A percentile compares a stretch with the other conserved stretches of the same genome.
These are phyloP conservation scores for Lasioglossum figueresi DNA, from an alignment of 2,888 invertebrate species.

Conservation along the genomic window DNA sequence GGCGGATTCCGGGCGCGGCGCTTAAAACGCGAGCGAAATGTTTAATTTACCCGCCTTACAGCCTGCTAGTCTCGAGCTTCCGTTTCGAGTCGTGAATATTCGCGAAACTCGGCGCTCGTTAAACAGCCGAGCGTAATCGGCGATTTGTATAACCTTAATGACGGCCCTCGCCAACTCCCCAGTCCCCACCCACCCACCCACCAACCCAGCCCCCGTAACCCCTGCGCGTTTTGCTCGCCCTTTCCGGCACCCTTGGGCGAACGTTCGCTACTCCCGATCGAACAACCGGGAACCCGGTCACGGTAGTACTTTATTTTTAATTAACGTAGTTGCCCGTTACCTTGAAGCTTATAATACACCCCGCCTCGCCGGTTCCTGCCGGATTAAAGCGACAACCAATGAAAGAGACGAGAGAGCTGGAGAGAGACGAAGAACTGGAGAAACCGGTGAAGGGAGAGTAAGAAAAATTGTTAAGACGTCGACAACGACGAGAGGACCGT, in stretches of 20 bases:
- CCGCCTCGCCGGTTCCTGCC: slow-evolving; percentile 19
- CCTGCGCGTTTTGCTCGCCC: not conserved
- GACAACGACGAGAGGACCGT: slow-evolving; percentile 43
- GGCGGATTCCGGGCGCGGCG: slow-evolving; percentile 58
- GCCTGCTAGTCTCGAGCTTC: slow-evolving; percentile 60
- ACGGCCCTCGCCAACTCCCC: slow-evolving; percentile 53
- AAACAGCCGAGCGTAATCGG: slow-evolving; percentile 72
- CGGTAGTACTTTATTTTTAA: slow-evolving; percentile 62
- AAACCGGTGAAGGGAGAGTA: not conserved
- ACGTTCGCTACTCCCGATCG: slow-evolving; percentile 47
- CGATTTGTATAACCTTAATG: slow-evolving; percentile 77
- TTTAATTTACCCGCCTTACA: slow-evolving; percentile 72
- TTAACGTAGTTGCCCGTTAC: slow-evolving; percentile 64
- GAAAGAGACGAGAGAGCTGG: not conserved
- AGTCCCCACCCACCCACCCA: not conserved
- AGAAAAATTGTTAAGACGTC: slow-evolving; percentile 47
- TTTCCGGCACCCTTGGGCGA: not conserved
- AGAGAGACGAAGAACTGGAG: not conserved
- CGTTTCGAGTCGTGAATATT: slow-evolving; percentile 68
- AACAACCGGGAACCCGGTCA: slow-evolving; percentile 52
- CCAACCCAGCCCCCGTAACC: not conserved
- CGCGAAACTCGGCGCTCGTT: slow-evolving; percentile 69
- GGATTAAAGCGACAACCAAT: slow-evolving; percentile 1
- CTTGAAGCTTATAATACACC: slow-evolving; percentile 57
- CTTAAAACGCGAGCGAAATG: slow-evolving; percentile 70